Base-by-base conservation (phyloP, 2,113 vertebrate genomes). In the Aleadryas rufinucha region DNA sequence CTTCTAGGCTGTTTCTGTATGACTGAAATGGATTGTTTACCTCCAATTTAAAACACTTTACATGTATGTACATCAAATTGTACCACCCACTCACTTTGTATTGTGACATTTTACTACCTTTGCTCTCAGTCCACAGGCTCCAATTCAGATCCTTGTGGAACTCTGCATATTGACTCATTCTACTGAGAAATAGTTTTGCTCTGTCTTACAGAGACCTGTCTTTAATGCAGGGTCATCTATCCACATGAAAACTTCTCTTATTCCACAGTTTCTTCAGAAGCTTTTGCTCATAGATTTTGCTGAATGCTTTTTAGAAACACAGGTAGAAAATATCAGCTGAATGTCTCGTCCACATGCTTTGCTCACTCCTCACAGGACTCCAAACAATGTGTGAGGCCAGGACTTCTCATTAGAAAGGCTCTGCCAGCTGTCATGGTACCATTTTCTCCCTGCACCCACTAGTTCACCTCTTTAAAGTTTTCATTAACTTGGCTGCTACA, bases 361-460 rank as follows among this genome's bases (percentile, higher is more conserved):
- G 16, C 66, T 6, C 2, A n/a, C 33, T 76, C 35, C 16, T 90
- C 71, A 28, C 18, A 76, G 65, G 37, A 60, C 53, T 61, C 49
- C 54, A 72, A 60, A 71, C 10, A 13, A n/a, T 0, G 0, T 4
- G 4, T 7, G 22, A 83, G 23, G 23, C 56, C 23, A 59, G 47
- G 30, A 71, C 17, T 57, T 35, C 37, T 57, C 75, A 47, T 57
- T 1, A 50, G 35, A 65, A 68, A 69, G 53, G 45, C 47, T 68
- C 84, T 52, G 52, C 20, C 42, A 60, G 21, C 54, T 81, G 31
- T 59, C 54, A 37, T 4, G 18, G 24, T 37, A 49, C 6, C 7
- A 4, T 60, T 76, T 69, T 45, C 64, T 39, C 53, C 45, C n/a
- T 6, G 1, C 2, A 7, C 6, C 27, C 31, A 44, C 26, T n/a